Base-by-base conservation (phyloP, 2,797 vertebrate species). In the Leuciscus waleckii region DNA sequence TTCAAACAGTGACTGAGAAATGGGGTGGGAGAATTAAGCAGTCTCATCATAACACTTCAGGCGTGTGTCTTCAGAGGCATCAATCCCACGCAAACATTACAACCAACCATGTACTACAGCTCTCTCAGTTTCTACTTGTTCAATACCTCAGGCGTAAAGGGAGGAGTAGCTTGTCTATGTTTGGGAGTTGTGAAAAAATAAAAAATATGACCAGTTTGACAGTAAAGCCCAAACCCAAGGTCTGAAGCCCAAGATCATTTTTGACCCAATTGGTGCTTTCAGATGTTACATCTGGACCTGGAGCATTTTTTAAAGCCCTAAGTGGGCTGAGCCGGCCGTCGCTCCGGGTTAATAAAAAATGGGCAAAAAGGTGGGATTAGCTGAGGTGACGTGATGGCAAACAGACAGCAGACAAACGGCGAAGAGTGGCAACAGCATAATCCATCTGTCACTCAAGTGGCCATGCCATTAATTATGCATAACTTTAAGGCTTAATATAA, bases 41-140 rank as follows among this genome's bases (percentile, higher is more conserved):
- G 85, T 91, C 83, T 92, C 87, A 84, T 93, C 88, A 84, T n/a
- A 77, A 80, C 77, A 61, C 51, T 39, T 87, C 63, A 89, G 82
- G 82, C 83, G 61, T 86, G 85, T 77, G 81, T 88, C 87, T 87
- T 83, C 35, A 37, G 82, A 87, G 61, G 2, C n/a, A 84, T 74
- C 82, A 73, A 86, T 90, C 91, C 91, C 92, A 92, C 88, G 87
- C 91, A 93, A 91, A 94, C 90, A 89, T 85, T 21, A 84, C 65
- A 51, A 77, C 39, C 69, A 58, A 13, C 17, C 41, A 70, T 86
- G 70, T 84, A 82, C 85, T 83, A 89, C 70, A 81, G 19, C 73
- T 46, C 81, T 87, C 87, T 92, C 8, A 63, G 94, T 92, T 92
- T 93, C 63, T 78, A 94, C 94, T 92, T 94, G 94, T 91, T 90